These are phyloP conservation scores for Hypsopygia costalis DNA, from an alignment of 2,888 invertebrate genomes.

Conservation along the genomic window DNA sequence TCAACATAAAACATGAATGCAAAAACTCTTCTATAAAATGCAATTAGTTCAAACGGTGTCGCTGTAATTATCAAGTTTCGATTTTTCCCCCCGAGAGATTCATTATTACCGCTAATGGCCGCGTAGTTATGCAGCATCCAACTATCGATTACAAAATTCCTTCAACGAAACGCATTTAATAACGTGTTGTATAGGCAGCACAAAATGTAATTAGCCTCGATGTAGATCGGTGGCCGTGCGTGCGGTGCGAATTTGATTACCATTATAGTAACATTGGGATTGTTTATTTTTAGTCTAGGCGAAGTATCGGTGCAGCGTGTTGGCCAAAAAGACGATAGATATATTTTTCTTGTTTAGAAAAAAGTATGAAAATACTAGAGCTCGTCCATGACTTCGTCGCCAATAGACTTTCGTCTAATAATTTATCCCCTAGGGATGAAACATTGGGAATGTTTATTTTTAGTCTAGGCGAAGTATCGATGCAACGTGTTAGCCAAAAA, in stretches of 20 bases:
- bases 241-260: constrained; percentile 6
- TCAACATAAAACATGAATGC: not conserved
- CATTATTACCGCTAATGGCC: constrained; percentile 6
- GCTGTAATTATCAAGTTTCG: constrained; percentile 2
- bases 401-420: too few species aligned
- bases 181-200: constrained; percentile 6
- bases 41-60: constrained; percentile 13
- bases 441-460: constrained; percentile 1
- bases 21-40: not conserved
- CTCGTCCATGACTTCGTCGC: too few species aligned
- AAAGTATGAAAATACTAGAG: too few species aligned
- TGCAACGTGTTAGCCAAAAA: too few species aligned
- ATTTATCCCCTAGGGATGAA: too few species aligned
- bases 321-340: too few species aligned
- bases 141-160: constrained; percentile 10
- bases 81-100: not conserved
- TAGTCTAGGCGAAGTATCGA: too few species aligned
- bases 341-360: too few species aligned
- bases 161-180: constrained; percentile 9
- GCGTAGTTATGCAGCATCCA: constrained; percentile 5
- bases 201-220: constrained; percentile 8
- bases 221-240: not conserved
- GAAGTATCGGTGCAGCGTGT: too few species aligned
- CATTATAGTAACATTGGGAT: constrained; percentile 1
- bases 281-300: not conserved